Base-by-base conservation (phyloP, 2,888 invertebrate species). In the Lepetodrilus schrolli region DNA sequence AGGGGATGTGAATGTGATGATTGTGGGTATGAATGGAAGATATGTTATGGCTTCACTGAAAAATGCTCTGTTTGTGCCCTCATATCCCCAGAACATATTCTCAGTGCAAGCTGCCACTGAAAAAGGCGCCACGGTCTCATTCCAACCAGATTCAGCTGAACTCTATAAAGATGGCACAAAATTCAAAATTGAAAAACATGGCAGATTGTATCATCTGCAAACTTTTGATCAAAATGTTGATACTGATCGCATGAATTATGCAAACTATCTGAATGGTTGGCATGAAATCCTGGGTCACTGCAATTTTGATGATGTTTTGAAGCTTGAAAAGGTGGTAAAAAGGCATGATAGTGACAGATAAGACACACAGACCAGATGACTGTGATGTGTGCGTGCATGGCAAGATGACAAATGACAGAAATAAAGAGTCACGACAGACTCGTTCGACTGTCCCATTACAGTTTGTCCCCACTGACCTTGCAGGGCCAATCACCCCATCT, bases 81-180 rank as follows among this genome's bases (percentile, higher is more conserved):
- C 76, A 13, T 79, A 66, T 65, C 10, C 30, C 8, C 73, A 74
- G 21, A 71, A 78, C 51, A 78, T 79, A 47, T 81, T 80, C 38
- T 81, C 80, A 23, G 81, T 81, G 13, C 75, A 77, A 37, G 78
- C 78, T 20, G 78, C 77, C 26, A 74, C 74, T 23, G 65, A 74
- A 10, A 75, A 74, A 10, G 75, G 77, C 4, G 80, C 72, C 20
- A 69, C 30, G 1, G 68, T 80, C 2, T 68, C 30, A 13, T 79
- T 80, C 51, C 20, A 48, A 17, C 75, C 70, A 70, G 38, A 74
- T 21, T 26, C 23, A 48, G 71, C 75, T 36, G 65, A 70, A 17
- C 30, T 43, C 4, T 13, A 36, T 36, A 10, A 47, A 36, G 50
- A 43, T 70, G 78, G 70, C 30, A 69, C 75, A 26, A 70, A 47